Evolutionary conservation across 1,140 invertebrate genomes (phyloP).

Genomic region (Drosophila sp.): DNA sequence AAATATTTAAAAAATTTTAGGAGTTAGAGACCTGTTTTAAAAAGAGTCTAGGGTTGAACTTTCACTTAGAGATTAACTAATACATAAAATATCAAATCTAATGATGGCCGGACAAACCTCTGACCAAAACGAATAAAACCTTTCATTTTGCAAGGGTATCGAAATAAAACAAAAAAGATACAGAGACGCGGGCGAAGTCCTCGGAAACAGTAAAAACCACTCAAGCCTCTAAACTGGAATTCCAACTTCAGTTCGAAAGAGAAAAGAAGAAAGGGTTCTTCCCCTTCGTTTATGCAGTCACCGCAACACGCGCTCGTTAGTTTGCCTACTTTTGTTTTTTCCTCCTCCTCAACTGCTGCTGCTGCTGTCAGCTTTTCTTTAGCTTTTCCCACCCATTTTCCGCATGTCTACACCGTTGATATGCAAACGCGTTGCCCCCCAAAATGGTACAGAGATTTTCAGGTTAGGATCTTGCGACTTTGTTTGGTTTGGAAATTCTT

Average conservation of each 20-base stretch:
- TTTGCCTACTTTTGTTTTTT: constrained; percentile 49
- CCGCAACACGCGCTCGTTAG: constrained; percentile 34
- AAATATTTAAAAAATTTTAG: too few relatives aligned
- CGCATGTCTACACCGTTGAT: not conserved
- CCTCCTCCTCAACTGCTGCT: not conserved
- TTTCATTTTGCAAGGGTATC: not conserved
- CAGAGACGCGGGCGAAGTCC: constrained; percentile 6
- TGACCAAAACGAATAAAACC: constrained; percentile 22
- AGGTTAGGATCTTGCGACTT: too few relatives aligned
- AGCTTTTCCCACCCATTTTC: constrained; percentile 17
- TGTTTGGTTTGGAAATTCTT: too few relatives aligned
- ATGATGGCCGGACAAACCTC: not conserved
- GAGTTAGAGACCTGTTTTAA: too few relatives aligned
- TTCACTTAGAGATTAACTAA: too few relatives aligned
- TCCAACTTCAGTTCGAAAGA: constrained; percentile 22
- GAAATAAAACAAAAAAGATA: constrained; percentile 3
- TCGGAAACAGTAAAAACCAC: constrained; percentile 21
- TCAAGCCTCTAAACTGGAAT: constrained; percentile 26
- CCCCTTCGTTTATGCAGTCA: constrained; percentile 13
- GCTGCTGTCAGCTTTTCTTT: not conserved
- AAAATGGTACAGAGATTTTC: too few relatives aligned
- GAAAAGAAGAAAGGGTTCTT: constrained; percentile 1
- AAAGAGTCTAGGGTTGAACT: too few relatives aligned
- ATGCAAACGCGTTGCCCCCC: too few relatives aligned
- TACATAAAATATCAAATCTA: too few relatives aligned